A percentile compares a stretch with the other conserved stretches of the same genome.
Conservation (phyloP, 2,113 vertebrate genomes). For the Limnothrissa miodon region DNA sequence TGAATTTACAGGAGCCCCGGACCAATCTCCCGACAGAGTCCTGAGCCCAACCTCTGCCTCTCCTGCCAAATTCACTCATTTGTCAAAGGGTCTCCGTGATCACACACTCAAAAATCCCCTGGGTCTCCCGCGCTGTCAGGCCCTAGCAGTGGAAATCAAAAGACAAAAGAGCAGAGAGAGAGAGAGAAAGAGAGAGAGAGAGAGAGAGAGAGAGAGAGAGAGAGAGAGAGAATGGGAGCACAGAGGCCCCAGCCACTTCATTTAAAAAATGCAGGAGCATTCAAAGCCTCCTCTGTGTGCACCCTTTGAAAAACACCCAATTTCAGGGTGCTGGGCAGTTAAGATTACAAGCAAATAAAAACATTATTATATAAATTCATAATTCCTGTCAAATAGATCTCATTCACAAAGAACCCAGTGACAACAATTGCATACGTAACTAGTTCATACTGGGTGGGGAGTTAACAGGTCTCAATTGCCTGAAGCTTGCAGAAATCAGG, state of each 20-base stretch:
- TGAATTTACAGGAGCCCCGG: constrained; percentile 51
- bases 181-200: neutral
- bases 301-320: constrained; percentile 66
- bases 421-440: too few relatives aligned
- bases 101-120: constrained; percentile 73
- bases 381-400: constrained; percentile 74
- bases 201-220: neutral
- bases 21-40: constrained; percentile 50
- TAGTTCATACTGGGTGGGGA: constrained; percentile 54
- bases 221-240: constrained; percentile 17
- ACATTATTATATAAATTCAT: constrained; percentile 71
- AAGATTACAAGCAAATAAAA: constrained; percentile 80
- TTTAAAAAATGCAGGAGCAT: constrained; percentile 60
- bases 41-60: constrained; percentile 57
- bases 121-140: constrained; percentile 64
- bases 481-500: constrained; percentile 57
- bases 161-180: constrained; percentile 67
- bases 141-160: constrained; percentile 68
- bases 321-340: constrained; percentile 65
- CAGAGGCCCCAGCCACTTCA: constrained; percentile 54
- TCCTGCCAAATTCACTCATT: constrained; percentile 70
- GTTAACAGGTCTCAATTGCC: constrained; percentile 61
- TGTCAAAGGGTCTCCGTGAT: constrained; percentile 71
- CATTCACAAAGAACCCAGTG: constrained; percentile 67
- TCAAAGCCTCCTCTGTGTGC: constrained; percentile 56